Conservation (phyloP, 1,140 invertebrate species). For the Drosophila pruinosa region DNA sequence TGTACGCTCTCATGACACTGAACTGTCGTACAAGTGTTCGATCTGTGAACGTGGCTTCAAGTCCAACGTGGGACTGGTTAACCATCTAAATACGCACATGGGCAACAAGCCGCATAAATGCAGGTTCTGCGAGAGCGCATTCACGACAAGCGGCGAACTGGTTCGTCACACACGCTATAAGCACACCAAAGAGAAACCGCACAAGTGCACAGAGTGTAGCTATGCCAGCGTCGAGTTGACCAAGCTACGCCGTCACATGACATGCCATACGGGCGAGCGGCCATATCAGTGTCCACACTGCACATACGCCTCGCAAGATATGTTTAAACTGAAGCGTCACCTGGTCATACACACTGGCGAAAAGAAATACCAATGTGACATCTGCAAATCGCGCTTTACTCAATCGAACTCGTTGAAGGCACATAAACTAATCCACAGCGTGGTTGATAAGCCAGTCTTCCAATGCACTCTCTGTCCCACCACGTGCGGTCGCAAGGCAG, state of each 20-base stretch:
- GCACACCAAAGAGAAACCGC: constrained; percentile 97
- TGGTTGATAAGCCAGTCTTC: constrained; percentile 96
- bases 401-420: constrained; percentile 98
- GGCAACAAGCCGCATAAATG: constrained; percentile 97
- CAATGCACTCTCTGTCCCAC: constrained; percentile 97
- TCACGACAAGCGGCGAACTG: constrained; percentile 97
- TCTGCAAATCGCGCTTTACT: constrained; percentile 95
- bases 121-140: constrained; percentile 95
- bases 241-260: constrained; percentile 95
- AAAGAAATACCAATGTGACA: constrained; percentile 91
- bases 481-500: constrained; percentile 98
- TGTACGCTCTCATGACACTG: constrained; percentile 97
- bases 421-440: constrained; percentile 96
- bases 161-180: constrained; percentile 95
- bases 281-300: constrained; percentile 95
- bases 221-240: constrained; percentile 97
- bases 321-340: constrained; percentile 98
- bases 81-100: constrained; percentile 98
- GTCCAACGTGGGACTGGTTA: constrained; percentile 95
- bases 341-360: constrained; percentile 97
- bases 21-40: constrained; percentile 95
- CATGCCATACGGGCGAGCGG: constrained; percentile 92
- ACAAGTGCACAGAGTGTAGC: constrained; percentile 96
- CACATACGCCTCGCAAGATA: constrained; percentile 98
- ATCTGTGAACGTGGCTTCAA: constrained; percentile 98